These are phyloP conservation scores for Temnopleurus reevesii DNA, from an alignment of 53 echinoderm and acorn worm genomes.

Conservation along the genomic window DNA sequence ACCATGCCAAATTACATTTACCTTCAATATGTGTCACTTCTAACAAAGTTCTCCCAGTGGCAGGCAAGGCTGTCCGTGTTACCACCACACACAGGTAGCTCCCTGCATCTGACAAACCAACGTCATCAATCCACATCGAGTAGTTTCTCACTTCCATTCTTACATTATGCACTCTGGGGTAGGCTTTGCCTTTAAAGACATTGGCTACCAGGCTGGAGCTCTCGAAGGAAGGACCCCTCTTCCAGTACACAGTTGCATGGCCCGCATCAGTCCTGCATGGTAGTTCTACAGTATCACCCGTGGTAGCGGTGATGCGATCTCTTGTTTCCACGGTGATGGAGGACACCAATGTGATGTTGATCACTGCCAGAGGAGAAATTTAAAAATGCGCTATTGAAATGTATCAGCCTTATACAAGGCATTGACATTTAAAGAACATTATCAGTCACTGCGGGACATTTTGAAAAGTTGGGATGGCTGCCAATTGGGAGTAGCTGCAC, in stretches of 20 bases:
- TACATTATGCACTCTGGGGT: not conserved
- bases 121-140: not conserved
- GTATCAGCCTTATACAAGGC: no score
- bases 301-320: not conserved
- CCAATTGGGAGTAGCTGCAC: no score
- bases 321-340: not conserved
- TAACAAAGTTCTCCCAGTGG: not conserved
- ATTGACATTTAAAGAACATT: no score
- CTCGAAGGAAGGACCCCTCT: not conserved
- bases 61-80: not conserved
- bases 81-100: not conserved
- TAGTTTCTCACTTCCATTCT: not conserved
- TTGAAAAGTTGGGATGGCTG: no score
- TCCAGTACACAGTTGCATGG: not conserved
- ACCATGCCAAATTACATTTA: not conserved
- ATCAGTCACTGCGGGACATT: no score
- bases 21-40: not conserved
- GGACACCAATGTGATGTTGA: not conserved
- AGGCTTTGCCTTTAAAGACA: not conserved
- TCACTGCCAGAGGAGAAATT: not conserved
- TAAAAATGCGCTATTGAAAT: no score
- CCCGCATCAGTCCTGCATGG: not conserved
- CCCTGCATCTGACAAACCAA: not conserved
- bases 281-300: not conserved
- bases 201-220: not conserved